Conservation (phyloP, 2,113 vertebrate genomes). For the Cyprinodon tularosa region DNA sequence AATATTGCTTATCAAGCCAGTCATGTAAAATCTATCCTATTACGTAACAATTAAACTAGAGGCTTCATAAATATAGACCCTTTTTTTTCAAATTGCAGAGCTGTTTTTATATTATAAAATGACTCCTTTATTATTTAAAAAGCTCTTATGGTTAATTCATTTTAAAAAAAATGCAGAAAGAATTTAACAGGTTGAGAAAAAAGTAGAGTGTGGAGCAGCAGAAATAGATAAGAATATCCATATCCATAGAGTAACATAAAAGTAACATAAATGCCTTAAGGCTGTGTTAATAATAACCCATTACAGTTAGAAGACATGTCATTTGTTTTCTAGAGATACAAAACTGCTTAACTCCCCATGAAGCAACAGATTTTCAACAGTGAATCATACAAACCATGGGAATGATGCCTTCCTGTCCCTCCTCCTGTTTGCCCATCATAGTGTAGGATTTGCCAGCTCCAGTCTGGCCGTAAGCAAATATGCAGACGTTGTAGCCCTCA, state of each 20-base stretch:
- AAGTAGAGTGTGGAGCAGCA: too few species aligned
- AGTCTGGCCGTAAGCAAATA: slow-evolving; percentile 98
- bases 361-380: not conserved
- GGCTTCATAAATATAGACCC: not conserved
- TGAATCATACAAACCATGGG: slow-evolving; percentile 86
- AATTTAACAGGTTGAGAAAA: too few species aligned
- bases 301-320: too few species aligned
- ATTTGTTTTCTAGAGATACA: too few species aligned
- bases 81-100: too few species aligned
- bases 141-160: not conserved
- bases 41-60: not conserved
- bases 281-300: too few species aligned
- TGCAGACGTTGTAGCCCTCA: slow-evolving; percentile 98
- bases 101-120: too few species aligned
- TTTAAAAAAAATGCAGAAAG: too few species aligned
- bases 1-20: not conserved
- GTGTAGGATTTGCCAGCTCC: slow-evolving; percentile 98
- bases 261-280: too few species aligned
- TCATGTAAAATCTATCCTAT: not conserved
- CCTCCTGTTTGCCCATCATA: slow-evolving; percentile 99
- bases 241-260: too few species aligned
- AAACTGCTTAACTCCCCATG: not conserved
- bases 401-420: slow-evolving; percentile 98
- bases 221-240: too few species aligned
- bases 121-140: too few species aligned